Percentiles rank a stretch among this genome's conserved stretches.
These are phyloP conservation scores for Apeira syringaria DNA, from an alignment of 2,888 invertebrate genomes.

Conservation along the genomic window DNA sequence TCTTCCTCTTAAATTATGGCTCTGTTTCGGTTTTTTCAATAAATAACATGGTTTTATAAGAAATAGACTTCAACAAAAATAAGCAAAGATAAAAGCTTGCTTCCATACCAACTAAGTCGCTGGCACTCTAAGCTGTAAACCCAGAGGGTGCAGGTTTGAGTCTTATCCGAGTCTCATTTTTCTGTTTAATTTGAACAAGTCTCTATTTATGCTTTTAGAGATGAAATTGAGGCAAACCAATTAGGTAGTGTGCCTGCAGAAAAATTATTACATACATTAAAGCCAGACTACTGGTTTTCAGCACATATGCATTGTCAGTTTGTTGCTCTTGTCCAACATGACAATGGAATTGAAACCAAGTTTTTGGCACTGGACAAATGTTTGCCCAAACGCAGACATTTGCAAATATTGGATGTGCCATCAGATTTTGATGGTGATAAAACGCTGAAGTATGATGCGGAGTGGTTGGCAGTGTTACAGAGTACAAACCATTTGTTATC, in stretches of 20 bases:
- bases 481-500: constrained; percentile 94
- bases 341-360: constrained; percentile 84
- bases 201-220: constrained; percentile 68
- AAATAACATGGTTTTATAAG: too few relatives aligned
- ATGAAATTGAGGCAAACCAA: constrained; percentile 91
- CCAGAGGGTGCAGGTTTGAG: too few relatives aligned
- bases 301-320: constrained; percentile 99
- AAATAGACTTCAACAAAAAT: too few relatives aligned
- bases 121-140: too few relatives aligned
- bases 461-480: constrained; percentile 95
- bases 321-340: constrained; percentile 92
- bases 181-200: neutral
- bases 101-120: too few relatives aligned
- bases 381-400: constrained; percentile 92
- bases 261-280: constrained; percentile 90
- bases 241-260: constrained; percentile 95
- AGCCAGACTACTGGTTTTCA: constrained; percentile 97
- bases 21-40: too few relatives aligned
- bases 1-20: too few relatives aligned
- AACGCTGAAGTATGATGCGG: constrained; percentile 91
- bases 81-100: too few relatives aligned
- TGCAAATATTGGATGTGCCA: constrained; percentile 91
- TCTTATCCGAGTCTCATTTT: too few relatives aligned
- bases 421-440: constrained; percentile 79
- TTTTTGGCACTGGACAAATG: constrained; percentile 99